A percentile compares a stretch with the other conserved stretches of the same genome.
These are phyloP conservation scores for Sacculina carcini DNA, from an alignment of 2,888 invertebrate species.

Conservation along the genomic window DNA sequence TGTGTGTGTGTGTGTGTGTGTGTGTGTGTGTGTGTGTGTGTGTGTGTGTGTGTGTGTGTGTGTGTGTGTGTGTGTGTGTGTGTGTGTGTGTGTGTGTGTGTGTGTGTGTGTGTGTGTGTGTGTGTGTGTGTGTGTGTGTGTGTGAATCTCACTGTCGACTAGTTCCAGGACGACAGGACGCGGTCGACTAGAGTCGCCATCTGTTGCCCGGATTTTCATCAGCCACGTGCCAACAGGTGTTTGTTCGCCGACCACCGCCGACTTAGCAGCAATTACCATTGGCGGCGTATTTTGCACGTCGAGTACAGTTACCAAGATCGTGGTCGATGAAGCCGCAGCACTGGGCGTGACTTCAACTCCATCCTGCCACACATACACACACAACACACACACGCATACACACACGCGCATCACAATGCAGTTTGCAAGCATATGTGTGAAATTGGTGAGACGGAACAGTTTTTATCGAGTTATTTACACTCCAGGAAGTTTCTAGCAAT, in stretches of 20 bases:
- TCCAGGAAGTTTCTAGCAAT: no score
- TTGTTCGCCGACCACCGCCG: slow-evolving; percentile 51
- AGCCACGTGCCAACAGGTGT: slow-evolving; percentile 56
- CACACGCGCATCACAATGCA: no score
- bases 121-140: neutral
- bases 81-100: neutral
- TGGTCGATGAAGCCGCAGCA: no score
- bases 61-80: neutral
- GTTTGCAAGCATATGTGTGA: no score
- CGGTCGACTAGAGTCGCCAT: slow-evolving; percentile 59
- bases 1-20: no score
- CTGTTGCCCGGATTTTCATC: slow-evolving; percentile 48
- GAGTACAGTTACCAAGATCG: slow-evolving; percentile 46
- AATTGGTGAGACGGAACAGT: no score
- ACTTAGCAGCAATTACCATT: slow-evolving; percentile 49
- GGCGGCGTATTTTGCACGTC: slow-evolving; percentile 73
- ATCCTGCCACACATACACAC: no score
- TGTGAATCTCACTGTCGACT: slow-evolving; percentile 51
- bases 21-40: neutral
- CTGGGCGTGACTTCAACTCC: no score
- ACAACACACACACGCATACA: no score
- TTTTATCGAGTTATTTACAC: no score
- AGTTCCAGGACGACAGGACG: slow-evolving; percentile 49
- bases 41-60: neutral
- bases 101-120: neutral